phyloP scores from a whole-genome alignment of 2,888 invertebrate species.

The Netelia inedita region DNA sequence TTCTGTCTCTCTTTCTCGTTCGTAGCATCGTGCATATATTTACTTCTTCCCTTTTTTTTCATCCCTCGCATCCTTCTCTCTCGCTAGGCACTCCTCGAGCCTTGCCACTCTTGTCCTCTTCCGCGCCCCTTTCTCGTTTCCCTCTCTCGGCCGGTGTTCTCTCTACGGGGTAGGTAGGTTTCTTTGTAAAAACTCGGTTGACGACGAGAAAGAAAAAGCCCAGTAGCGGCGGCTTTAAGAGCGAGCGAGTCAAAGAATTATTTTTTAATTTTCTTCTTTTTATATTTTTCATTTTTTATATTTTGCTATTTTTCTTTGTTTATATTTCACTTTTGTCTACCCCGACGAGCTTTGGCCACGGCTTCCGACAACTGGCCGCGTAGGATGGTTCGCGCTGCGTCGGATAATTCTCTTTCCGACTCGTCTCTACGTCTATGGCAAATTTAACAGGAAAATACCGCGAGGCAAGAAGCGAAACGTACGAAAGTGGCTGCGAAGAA shows the following conservation, averaged over 20 bases:
- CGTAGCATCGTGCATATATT: constrained; percentile 17
- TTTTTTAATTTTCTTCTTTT: constrained; percentile 28
- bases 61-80: constrained; percentile 21
- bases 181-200: constrained; percentile 60
- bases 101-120: constrained; percentile 31
- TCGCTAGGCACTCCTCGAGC: constrained; percentile 46
- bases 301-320: no score
- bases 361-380: constrained; percentile 1
- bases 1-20: constrained; percentile 25
- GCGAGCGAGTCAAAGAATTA: constrained; percentile 29
- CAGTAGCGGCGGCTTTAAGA: constrained; percentile 23
- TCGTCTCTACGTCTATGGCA: not conserved
- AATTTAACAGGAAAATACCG: no score
- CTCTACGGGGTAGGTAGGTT: constrained; percentile 53
- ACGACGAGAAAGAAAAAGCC: constrained; percentile 33
- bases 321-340: not conserved
- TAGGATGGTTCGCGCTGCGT: not conserved
- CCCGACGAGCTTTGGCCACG: not conserved
- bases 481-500: not conserved
- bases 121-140: constrained; percentile 54
- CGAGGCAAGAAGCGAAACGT: no score
- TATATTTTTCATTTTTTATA: not conserved
- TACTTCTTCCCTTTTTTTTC: constrained; percentile 9
- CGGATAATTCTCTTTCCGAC: constrained; percentile 13
- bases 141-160: constrained; percentile 5